A percentile compares a stretch with the other conserved stretches of the same genome.
phyloP scores from a whole-genome alignment of 1,140 invertebrate genomes.

The Drosophila lacertosa region DNA sequence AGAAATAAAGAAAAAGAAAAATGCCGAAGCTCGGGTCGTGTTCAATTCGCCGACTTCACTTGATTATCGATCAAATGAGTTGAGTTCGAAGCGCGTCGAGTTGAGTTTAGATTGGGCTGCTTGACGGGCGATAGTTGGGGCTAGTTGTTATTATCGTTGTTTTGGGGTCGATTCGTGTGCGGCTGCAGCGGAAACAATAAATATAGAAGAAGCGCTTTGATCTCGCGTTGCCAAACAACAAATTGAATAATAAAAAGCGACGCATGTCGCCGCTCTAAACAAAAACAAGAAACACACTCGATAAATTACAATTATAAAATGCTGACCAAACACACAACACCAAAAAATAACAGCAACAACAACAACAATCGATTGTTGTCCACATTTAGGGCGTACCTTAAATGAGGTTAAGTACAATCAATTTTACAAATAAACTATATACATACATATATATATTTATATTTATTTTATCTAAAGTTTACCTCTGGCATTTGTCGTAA shows the following conservation, averaged over 20 bases:
- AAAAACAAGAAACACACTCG: constrained; percentile 13
- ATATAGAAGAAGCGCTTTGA: constrained; percentile 55
- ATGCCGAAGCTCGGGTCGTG: constrained; percentile 31
- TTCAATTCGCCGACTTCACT: constrained; percentile 20
- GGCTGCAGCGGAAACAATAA: constrained; percentile 60
- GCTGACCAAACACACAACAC: constrained; percentile 38
- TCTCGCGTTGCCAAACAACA: constrained; percentile 68
- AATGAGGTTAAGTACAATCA: constrained; percentile 13
- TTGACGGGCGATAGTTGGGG: not conserved
- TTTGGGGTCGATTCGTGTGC: not conserved
- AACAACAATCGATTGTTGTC: constrained; percentile 48
- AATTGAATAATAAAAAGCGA: constrained; percentile 59
- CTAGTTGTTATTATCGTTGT: not conserved
- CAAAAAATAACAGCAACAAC: constrained; percentile 2
- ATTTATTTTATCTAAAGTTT: no score
- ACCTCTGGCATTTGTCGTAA: no score
- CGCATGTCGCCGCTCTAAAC: constrained; percentile 17
- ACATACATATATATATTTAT: no score
- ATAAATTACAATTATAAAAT: constrained; percentile 59
- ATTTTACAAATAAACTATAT: no score
- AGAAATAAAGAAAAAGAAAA: constrained; percentile 15
- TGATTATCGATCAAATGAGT: constrained; percentile 41
- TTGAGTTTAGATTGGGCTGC: not conserved
- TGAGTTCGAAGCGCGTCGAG: not conserved
- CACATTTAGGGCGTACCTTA: not conserved